Percentiles rank a stretch among this genome's conserved stretches.
Conservation (phyloP, 1,140 invertebrate species). For the Callitettix versicolor region DNA sequence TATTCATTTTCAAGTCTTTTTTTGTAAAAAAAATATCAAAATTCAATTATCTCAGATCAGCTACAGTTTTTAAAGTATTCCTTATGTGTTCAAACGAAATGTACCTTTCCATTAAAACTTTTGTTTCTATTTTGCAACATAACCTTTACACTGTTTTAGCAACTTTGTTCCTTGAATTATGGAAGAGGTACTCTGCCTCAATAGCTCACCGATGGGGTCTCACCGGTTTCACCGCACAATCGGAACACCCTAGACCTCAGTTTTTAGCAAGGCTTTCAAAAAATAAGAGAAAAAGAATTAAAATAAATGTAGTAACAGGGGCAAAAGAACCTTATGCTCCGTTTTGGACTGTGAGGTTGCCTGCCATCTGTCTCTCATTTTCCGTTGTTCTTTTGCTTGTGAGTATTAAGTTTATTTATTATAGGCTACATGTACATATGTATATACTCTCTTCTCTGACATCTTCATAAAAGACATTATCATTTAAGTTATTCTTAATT, state of each 20-base stretch:
- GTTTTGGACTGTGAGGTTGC: constrained; percentile 78
- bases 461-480: no score
- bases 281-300: not conserved
- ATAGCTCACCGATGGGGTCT: constrained; percentile 87
- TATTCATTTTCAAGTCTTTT: no score
- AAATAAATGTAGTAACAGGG: constrained; percentile 65
- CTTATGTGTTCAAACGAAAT: no score
- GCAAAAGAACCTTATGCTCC: constrained; percentile 70
- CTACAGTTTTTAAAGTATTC: no score
- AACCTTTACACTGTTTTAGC: constrained; percentile 37
- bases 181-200: constrained; percentile 86
- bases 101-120: no score
- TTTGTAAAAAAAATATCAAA: no score
- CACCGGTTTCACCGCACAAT: constrained; percentile 73
- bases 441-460: no score
- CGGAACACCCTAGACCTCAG: constrained; percentile 79
- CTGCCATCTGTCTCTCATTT: constrained; percentile 72
- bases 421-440: no score
- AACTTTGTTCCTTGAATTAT: constrained; percentile 81
- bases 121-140: no score
- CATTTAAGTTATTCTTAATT: no score
- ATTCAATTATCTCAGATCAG: no score
- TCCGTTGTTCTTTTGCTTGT: constrained; percentile 73
- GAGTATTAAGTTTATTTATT: no score
- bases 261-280: constrained; percentile 53